A percentile compares a stretch with the other conserved stretches of the same genome.
Evolutionary conservation across 2,113 vertebrate species (phyloP).

Genomic region (Indicator indicator): DNA sequence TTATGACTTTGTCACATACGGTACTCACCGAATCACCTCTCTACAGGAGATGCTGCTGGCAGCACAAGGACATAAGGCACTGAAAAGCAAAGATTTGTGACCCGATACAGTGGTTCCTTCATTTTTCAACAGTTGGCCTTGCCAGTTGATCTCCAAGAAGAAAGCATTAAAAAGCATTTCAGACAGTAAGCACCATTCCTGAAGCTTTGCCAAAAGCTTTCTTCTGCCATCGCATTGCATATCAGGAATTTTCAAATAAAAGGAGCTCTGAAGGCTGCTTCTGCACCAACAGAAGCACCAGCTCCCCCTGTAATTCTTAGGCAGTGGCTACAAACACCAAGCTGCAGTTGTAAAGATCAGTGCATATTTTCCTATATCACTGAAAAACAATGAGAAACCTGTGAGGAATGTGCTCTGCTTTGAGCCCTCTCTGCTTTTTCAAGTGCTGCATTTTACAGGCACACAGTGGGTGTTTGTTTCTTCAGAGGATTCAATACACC

Average conservation of each 20-base stretch:
- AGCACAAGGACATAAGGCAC: not conserved
- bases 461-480: not conserved
- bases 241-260: conserved; percentile 22
- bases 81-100: conserved; percentile 9
- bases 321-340: not conserved
- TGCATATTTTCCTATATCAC: not conserved
- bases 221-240: not conserved
- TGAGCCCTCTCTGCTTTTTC: not conserved
- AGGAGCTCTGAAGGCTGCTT: not conserved
- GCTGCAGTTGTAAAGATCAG: not conserved
- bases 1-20: not conserved
- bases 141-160: not conserved
- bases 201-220: conserved; percentile 22
- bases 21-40: not conserved
- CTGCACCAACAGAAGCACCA: not conserved
- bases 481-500: not conserved
- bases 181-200: not conserved
- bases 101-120: not conserved
- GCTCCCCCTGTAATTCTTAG: not conserved
- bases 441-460: not conserved
- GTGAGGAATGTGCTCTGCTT: not conserved
- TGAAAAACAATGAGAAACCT: not conserved
- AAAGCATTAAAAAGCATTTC: conserved; percentile 10
- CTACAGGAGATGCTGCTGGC: not conserved
- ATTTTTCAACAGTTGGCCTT: not conserved